Evolutionary conservation across 2,113 vertebrate species (phyloP), one percentile per base, ranked within the genome.

Genomic region (Psilopogon haemacephalus): DNA sequence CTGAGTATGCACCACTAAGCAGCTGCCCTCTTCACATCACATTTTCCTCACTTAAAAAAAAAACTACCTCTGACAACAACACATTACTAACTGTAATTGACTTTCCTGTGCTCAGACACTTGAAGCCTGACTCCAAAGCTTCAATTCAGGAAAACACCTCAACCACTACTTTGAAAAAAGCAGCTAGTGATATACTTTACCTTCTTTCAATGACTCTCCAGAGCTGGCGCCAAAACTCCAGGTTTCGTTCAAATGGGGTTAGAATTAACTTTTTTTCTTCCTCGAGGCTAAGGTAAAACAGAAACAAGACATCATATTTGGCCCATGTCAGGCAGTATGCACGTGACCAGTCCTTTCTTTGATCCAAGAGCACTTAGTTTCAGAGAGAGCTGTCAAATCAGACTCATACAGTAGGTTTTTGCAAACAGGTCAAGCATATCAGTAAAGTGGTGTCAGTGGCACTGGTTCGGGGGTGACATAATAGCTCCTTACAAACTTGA

Each of bases 131-230:
- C 28, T 84, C 50, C 78, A 84, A 89, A 48, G 13, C 35, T 55
- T 50, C 24, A 73, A 16, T 13, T 77, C 10, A 55, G 12, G 11
- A 65, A 89, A 90, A 58, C 6, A 73, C 3, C 74, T 35, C 46
- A 38, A 59, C 55, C 6, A 5, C 10, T 15, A 24, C 11, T 72
- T 79, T 50, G 2, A 5, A 37, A 87, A 87, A 70, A 62, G 14
- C 7, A 7, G 11, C 55, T 0, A 24, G 12, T 3, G 4, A 68
- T 35, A 74, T 12, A 52, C 6, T 59, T 91, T 96, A 99, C 99
- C 99, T 99, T 90, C 99, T 98, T 96, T 99, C 99, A 48, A 99
- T 99, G 84, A 99, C 99, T 96, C 99, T 98, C 99, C 99, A 99
- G 48, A 99, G 98, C 84, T 99, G 99, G 79, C 99, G 98, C 99